These are phyloP conservation scores for Peromyscus eremicus DNA, from an alignment of 2,797 vertebrate species.

Conservation along the genomic window DNA sequence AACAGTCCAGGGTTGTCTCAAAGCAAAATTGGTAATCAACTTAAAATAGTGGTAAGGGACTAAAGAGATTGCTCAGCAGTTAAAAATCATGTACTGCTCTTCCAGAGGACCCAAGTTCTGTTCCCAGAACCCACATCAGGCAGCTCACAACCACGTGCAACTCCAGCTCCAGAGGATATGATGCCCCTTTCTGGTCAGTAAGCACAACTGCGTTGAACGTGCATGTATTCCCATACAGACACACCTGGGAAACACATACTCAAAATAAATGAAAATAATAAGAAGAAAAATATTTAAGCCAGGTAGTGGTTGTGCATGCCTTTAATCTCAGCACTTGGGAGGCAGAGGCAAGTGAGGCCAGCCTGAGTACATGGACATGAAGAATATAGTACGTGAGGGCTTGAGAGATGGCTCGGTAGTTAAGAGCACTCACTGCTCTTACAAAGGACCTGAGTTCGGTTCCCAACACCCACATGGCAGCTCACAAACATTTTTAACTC, in stretches of 20 bases:
- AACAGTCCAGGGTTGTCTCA: background rate
- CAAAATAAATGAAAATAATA: background rate
- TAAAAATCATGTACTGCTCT: background rate
- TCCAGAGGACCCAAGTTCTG: background rate
- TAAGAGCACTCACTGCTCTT: background rate
- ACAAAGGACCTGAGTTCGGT: background rate
- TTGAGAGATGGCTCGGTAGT: background rate
- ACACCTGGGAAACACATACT: background rate
- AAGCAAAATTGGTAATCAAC: background rate
- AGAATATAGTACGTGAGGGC: background rate
- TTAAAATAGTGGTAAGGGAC: background rate
- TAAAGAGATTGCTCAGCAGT: background rate
- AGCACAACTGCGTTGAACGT: too few species aligned
- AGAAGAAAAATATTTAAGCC: background rate
- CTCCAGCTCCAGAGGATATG: background rate
- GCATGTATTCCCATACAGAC: background rate
- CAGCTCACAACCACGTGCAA: background rate
- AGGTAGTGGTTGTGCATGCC: background rate
- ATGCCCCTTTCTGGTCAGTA: background rate
- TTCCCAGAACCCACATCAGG: background rate
- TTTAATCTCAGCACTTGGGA: background rate
- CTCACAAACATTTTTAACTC: background rate
- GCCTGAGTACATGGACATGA: background rate
- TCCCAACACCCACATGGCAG: background rate
- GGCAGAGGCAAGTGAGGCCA: background rate